phyloP scores from a whole-genome alignment of 2,113 vertebrate species.

The Lethenteron camtschaticum region DNA sequence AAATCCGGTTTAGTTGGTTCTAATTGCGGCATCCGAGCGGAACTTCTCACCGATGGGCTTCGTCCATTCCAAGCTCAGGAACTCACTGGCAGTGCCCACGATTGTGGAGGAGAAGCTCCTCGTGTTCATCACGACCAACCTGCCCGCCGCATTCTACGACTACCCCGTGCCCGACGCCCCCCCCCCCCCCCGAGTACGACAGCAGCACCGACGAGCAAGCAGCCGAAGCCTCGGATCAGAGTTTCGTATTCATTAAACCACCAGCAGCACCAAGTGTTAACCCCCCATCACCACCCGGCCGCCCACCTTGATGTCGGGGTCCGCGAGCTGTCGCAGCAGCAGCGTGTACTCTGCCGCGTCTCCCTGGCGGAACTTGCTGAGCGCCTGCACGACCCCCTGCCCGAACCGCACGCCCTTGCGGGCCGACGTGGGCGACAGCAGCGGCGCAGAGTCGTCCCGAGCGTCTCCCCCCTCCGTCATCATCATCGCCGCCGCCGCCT shows the following conservation, averaged over 20 bases:
- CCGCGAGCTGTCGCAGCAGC: constrained; percentile 56
- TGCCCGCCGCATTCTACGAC: too few species aligned
- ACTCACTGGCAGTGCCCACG: too few species aligned
- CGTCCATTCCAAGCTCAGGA: not conserved
- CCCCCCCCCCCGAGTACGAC: too few species aligned
- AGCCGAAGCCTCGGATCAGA: too few species aligned
- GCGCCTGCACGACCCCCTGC: not conserved
- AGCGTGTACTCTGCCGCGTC: constrained; percentile 55
- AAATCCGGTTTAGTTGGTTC: too few species aligned
- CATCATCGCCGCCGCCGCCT: constrained; percentile 12
- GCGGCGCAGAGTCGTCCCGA: not conserved
- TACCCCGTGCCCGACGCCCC: too few species aligned
- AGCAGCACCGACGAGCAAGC: too few species aligned
- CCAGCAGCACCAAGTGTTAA: not conserved
- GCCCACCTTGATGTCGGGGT: constrained; percentile 75
- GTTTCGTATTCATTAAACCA: not conserved
- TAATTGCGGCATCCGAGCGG: too few species aligned
- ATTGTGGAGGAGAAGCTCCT: too few species aligned
- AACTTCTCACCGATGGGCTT: too few species aligned
- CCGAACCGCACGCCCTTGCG: not conserved
- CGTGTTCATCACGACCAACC: too few species aligned
- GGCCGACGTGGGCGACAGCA: rapidly evolving
- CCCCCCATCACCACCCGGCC: constrained; percentile 6
- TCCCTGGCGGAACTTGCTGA: constrained; percentile 25
- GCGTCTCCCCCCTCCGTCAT: constrained; percentile 10